Conservation (phyloP, 2,113 vertebrate genomes). For the Sceloporus undulatus region DNA sequence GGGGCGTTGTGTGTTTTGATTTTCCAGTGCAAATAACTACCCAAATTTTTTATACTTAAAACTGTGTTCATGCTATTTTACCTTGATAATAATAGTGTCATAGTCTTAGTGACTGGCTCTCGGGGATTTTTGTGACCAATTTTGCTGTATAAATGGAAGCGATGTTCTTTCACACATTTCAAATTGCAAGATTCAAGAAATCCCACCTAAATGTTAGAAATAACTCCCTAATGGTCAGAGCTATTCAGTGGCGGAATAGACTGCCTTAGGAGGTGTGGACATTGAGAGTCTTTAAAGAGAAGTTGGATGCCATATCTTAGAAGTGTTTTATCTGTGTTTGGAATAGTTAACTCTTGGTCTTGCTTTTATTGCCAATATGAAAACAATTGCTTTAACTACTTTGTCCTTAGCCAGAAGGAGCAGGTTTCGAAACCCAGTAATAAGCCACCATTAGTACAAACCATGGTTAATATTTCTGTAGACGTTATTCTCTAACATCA, state of each 20-base stretch:
- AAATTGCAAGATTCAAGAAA: neutral
- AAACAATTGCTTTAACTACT: neutral
- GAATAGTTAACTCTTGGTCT: too few relatives aligned
- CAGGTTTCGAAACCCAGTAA: neutral
- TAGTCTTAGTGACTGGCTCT: neutral
- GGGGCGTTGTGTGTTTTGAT: neutral
- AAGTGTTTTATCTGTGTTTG: too few relatives aligned
- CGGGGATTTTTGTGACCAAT: neutral
- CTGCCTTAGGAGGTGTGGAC: too few relatives aligned
- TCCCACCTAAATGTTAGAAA: too few relatives aligned
- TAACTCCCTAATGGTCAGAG: too few relatives aligned
- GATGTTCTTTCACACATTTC: neutral
- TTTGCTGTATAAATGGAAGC: neutral
- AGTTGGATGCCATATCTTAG: neutral
- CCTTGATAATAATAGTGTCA: neutral
- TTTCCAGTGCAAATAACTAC: neutral
- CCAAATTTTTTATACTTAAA: neutral
- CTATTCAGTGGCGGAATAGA: too few relatives aligned
- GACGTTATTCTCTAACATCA: neutral
- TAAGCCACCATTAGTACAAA: neutral
- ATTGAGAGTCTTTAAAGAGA: too few relatives aligned
- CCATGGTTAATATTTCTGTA: neutral
- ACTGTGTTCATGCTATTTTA: neutral
- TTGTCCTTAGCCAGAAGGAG: neutral
- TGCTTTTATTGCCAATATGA: neutral